Percentiles rank a stretch among this genome's conserved stretches.
phyloP scores from a whole-genome alignment of 2,113 vertebrate genomes.

The Pterocles gutturalis region DNA sequence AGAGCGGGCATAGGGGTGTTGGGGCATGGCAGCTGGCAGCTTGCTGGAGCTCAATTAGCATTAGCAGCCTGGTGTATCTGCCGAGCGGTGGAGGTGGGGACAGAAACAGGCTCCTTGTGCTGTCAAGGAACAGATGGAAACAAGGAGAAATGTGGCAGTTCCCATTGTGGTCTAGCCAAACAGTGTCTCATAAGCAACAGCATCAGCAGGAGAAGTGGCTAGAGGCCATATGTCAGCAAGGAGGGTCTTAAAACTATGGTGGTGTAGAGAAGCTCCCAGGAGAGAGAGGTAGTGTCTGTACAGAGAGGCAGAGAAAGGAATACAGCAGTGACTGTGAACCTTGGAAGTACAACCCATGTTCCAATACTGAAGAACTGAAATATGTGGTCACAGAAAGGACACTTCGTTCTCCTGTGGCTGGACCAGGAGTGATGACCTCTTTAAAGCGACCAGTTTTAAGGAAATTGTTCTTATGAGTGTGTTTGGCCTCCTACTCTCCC shows the following conservation, averaged over 20 bases:
- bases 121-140: background rate
- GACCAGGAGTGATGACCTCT: background rate
- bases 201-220: background rate
- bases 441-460: background rate
- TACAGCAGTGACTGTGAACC: background rate
- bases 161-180: background rate
- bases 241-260: background rate
- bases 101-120: background rate
- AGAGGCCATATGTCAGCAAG: background rate
- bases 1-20: background rate
- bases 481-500: background rate
- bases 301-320: background rate
- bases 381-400: accelerated
- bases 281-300: background rate
- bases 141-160: background rate
- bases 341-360: background rate
- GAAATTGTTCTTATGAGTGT: background rate
- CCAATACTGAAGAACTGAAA: background rate
- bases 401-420: background rate
- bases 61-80: background rate
- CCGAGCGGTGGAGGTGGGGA: background rate
- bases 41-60: background rate
- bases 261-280: background rate
- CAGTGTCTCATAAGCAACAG: background rate
- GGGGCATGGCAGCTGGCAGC: background rate